Conservation (phyloP, 2,113 vertebrate genomes). For the Indicator maculatus region DNA sequence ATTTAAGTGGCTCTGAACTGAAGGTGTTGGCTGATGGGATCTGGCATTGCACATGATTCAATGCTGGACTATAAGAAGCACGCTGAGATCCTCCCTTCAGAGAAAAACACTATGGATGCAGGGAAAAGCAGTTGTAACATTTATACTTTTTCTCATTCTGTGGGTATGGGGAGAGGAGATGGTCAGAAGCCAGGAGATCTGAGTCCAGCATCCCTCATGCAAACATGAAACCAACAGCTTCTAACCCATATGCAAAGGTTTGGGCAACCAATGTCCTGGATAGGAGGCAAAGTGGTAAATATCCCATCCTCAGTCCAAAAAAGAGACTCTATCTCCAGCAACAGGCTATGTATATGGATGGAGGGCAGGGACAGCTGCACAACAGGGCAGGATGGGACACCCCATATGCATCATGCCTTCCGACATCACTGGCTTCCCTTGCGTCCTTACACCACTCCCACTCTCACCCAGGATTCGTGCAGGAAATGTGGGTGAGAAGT, state of each 20-base stretch:
- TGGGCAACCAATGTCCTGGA: neutral
- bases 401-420: accelerated
- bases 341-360: accelerated
- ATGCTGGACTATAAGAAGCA: neutral
- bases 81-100: neutral
- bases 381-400: accelerated
- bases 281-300: neutral
- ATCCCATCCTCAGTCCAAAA: neutral
- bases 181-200: neutral
- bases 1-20: neutral
- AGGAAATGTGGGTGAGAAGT: constrained; percentile 47
- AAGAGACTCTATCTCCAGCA: neutral
- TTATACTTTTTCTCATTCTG: neutral
- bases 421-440: neutral
- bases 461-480: neutral
- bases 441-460: accelerated
- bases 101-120: accelerated
- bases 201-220: neutral
- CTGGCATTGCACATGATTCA: neutral
- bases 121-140: neutral
- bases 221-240: neutral
- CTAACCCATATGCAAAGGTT: neutral
- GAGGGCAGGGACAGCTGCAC: neutral
- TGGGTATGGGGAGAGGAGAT: neutral
- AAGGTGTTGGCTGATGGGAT: neutral